Base-by-base conservation (phyloP, 2,113 vertebrate genomes). In the Rallus limicola region DNA sequence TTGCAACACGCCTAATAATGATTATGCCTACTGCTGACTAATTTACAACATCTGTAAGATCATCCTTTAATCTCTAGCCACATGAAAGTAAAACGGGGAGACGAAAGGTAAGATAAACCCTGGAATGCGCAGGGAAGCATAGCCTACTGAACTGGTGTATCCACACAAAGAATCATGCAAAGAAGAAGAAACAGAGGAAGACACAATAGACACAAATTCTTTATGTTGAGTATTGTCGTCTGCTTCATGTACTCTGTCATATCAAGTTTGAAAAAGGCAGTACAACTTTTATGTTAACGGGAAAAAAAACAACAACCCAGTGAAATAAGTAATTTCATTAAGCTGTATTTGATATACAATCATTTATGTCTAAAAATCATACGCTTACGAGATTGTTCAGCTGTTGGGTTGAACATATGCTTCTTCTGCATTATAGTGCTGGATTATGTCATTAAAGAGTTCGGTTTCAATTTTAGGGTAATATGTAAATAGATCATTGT, bases 401-500 rank as follows among this genome's bases (percentile, higher is more conserved):
- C 98, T 98, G 97, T 98, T 96, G 97, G 82, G 64, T 87, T 93
- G 97, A 97, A 97, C 98, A 98, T 97, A 96, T 97, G 97, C 91
- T 95, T 95, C 97, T 91, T 96, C 97, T 88, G 97, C 92, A 93
- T 89, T 97, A 95, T 94, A 95, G 95, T 78, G 88, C 93, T 97
- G 96, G 97, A 98, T 98, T 98, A 97, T 98, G 98, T 98, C 98
- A 98, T 98, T 98, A 98, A 97, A 98, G 98, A 98, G 98, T 98
- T 98, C 97, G 88, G 97, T 98, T 98, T 98, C 98, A 98, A 97
- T 98, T 98, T 98, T 98, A 98, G 97, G 97, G 96, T 96, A 97
- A 97, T 98, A 98, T 98, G 98, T 98, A 98, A 98, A 98, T 98
- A 98, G 98, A 98, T 98, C 97, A 97, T 98, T 98, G 97, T 98